phyloP scores from a whole-genome alignment of 2,113 vertebrate species.

The Lucifuga dentata region DNA sequence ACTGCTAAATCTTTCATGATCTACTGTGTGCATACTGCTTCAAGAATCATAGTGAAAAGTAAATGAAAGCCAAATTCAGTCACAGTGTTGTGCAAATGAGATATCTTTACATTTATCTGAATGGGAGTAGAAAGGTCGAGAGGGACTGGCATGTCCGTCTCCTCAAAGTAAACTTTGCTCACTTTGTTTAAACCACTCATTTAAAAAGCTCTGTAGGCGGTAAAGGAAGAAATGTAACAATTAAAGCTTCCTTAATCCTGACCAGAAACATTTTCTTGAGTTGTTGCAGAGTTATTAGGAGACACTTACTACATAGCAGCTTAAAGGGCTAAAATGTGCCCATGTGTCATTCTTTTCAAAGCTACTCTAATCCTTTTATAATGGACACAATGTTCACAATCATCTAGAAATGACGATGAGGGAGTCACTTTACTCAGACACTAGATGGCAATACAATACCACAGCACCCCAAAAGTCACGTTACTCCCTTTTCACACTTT shows the following conservation, averaged over 20 bases:
- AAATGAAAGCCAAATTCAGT: neutral
- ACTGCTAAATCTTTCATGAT: slow-evolving; percentile 11
- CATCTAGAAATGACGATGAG: slow-evolving; percentile 53
- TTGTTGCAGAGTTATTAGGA: slow-evolving; percentile 48
- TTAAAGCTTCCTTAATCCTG: slow-evolving; percentile 59
- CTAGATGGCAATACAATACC: slow-evolving; percentile 74
- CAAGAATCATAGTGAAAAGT: slow-evolving; percentile 1
- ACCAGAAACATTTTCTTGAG: slow-evolving; percentile 53
- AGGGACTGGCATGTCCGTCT: slow-evolving; percentile 18
- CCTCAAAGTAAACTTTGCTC: slow-evolving; percentile 34
- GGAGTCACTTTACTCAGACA: slow-evolving; percentile 56
- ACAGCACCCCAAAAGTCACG: slow-evolving; percentile 14
- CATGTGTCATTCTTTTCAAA: slow-evolving; percentile 63
- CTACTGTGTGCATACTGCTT: neutral
- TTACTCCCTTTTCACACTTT: neutral
- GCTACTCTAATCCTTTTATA: slow-evolving; percentile 51
- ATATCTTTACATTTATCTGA: slow-evolving; percentile 28
- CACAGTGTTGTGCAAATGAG: neutral
- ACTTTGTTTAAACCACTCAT: slow-evolving; percentile 43
- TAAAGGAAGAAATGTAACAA: slow-evolving; percentile 22
- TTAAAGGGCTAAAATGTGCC: slow-evolving; percentile 61
- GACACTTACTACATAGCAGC: slow-evolving; percentile 61
- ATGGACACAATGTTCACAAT: slow-evolving; percentile 48
- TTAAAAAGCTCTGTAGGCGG: slow-evolving; percentile 41
- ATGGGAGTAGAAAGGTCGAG: slow-evolving; percentile 6